Base-by-base conservation (phyloP, 2,113 vertebrate genomes). In the Spea multiplicata region DNA sequence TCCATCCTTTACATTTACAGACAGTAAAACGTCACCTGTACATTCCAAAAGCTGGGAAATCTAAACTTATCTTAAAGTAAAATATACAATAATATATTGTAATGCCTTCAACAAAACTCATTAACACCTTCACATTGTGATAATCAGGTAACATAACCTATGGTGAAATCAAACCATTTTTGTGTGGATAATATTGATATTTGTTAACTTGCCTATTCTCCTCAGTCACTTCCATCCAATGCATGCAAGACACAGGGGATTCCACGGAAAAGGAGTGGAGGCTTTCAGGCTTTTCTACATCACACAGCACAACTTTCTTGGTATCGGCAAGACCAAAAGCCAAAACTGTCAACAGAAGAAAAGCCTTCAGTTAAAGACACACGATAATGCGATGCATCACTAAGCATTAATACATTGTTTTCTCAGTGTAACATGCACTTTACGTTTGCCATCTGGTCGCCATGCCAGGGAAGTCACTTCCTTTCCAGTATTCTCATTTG, bases 391-490 rank as follows among this genome's bases (percentile, higher is more conserved):
- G 55, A 59, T 12, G 12, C 55, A 59, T 59, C 14, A 59, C 55
- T 9, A 13, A 12, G 4, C 4, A 59, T 59, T 3, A 13, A 59
- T 3, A 59, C 1, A 6, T 53, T 6, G 6, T 59, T 59, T 12
- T 59, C 55, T 13, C 14, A 30, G 30, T 59, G 10, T 13, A 59
- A 3, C 4, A 8, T 12, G 14, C 47, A 75, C 61, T 87, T 94
- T 93, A 98, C 97, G 95, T 94, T 99, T 99, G 85, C 97, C 96
- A 91, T 99, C 97, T 62, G 97, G 97, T 90, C 97, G 93, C 97
- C 97, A 99, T 12, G 96, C 95, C 10, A 99, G 88, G 3, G 94
- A 93, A 0, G 96, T 96, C 76, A 99, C 97, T 87, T 98, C 95
- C 86, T 95, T 98, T 16, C 97, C 97, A 2, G 96, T 98, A 69